Evolutionary conservation across 2,888 invertebrate species (phyloP).

Genomic region (Hyposoter didymator): DNA sequence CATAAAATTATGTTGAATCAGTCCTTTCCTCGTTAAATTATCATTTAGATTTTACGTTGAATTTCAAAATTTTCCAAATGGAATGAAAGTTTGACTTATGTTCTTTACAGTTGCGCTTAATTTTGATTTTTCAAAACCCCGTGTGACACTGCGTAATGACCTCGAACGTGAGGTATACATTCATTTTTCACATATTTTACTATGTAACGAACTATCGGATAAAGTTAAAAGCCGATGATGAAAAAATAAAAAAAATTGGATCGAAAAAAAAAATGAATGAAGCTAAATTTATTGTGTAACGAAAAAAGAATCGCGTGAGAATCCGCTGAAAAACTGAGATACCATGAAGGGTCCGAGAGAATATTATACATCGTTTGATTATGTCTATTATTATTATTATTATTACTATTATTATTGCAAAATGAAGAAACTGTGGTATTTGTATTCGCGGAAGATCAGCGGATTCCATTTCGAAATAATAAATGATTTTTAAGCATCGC

Average conservation of each 20-base stretch:
- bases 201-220: slow-evolving; percentile 67
- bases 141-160: slow-evolving; percentile 54
- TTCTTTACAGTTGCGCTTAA: neutral
- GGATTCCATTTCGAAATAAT: slow-evolving; percentile 63
- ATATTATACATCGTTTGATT: slow-evolving; percentile 29
- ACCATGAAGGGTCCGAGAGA: slow-evolving; percentile 24
- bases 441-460: slow-evolving; percentile 55
- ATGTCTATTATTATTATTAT: slow-evolving; percentile 22
- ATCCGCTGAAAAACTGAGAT: slow-evolving; percentile 29
- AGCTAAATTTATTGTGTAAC: slow-evolving; percentile 53
- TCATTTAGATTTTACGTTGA: neutral
- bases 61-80: neutral
- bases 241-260: slow-evolving; percentile 22
- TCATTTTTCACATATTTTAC: slow-evolving; percentile 70
- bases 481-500: slow-evolving; percentile 68
- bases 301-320: slow-evolving; percentile 14
- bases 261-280: slow-evolving; percentile 37
- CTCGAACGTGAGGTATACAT: slow-evolving; percentile 63
- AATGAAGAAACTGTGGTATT: slow-evolving; percentile 31
- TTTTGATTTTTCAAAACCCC: neutral
- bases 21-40: neutral
- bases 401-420: slow-evolving; percentile 25
- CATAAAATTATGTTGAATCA: neutral
- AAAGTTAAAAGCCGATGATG: slow-evolving; percentile 29
- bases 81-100: neutral